Conservation (phyloP, 2,797 vertebrate species). For the Moxostoma hubbsi region DNA sequence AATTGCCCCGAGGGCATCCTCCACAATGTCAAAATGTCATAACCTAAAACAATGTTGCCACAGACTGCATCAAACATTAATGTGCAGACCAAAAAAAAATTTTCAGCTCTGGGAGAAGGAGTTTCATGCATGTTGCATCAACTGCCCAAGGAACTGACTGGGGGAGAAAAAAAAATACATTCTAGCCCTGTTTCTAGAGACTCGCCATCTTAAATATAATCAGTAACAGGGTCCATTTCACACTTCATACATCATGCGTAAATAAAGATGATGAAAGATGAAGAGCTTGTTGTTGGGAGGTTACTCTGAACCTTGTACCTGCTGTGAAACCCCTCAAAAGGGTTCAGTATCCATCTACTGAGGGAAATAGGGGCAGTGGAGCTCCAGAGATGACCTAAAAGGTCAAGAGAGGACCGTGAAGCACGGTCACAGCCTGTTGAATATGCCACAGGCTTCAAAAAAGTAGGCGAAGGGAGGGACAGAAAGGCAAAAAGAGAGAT, state of each 20-base stretch:
- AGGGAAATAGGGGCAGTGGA: slow-evolving; percentile 19
- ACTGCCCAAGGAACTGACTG: slow-evolving; percentile 7
- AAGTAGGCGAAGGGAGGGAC: slow-evolving; percentile 22
- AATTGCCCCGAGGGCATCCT: background rate
- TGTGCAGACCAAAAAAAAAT: background rate
- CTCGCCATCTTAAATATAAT: background rate
- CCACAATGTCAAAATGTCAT: background rate
- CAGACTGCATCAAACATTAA: background rate
- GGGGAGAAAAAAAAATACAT: background rate
- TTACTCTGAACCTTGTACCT: slow-evolving; percentile 70
- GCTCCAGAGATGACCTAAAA: slow-evolving; percentile 34
- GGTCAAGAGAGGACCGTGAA: slow-evolving; percentile 29
- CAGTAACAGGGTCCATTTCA: slow-evolving; percentile 41
- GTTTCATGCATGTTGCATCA: slow-evolving; percentile 40
- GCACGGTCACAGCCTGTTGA: slow-evolving; percentile 6
- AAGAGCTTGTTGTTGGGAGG: slow-evolving; percentile 56
- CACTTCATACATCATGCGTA: slow-evolving; percentile 45
- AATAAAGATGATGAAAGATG: slow-evolving; percentile 62
- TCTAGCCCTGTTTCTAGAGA: slow-evolving; percentile 22
- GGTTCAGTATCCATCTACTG: slow-evolving; percentile 63
- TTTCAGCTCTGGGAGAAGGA: slow-evolving; percentile 7
- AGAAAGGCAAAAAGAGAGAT: background rate
- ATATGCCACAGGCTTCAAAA: background rate
- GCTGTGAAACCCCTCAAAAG: slow-evolving; percentile 66
- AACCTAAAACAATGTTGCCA: slow-evolving; percentile 3